Conservation (phyloP, 2,888 invertebrate species). For the Choristoneura rosaceana region DNA sequence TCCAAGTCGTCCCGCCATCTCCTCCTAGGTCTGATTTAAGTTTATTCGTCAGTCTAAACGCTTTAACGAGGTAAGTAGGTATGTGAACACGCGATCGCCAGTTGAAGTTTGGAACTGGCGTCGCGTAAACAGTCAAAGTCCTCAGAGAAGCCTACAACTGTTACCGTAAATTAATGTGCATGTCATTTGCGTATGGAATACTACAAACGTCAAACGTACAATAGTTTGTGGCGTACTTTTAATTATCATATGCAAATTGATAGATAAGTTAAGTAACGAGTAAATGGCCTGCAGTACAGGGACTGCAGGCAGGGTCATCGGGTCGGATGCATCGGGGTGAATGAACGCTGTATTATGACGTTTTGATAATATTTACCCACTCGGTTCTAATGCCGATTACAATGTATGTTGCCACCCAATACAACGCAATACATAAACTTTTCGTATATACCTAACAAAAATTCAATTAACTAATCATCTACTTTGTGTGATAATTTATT, state of each 20-base stretch:
- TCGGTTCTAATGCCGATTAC: constrained; percentile 12
- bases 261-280: constrained; percentile 51
- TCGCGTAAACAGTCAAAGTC: constrained; percentile 1
- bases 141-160: not conserved
- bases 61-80: not conserved
- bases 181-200: constrained; percentile 30
- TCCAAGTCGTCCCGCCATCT: no score
- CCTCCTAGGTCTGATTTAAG: not conserved
- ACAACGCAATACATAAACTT: not conserved
- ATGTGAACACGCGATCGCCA: not conserved
- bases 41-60: not conserved
- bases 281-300: constrained; percentile 48
- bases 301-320: constrained; percentile 55
- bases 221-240: constrained; percentile 34
- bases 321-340: constrained; percentile 65
- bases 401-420: not conserved
- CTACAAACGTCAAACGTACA: constrained; percentile 8
- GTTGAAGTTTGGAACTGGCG: not conserved
- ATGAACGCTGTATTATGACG: constrained; percentile 53
- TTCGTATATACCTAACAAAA: no score
- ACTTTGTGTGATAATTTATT: no score
- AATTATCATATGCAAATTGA: constrained; percentile 45
- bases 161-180: constrained; percentile 17
- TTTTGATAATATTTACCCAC: constrained; percentile 29
- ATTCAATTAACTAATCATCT: no score